phyloP scores from a whole-genome alignment of 2,888 invertebrate genomes.

The Phalera bucephala region DNA sequence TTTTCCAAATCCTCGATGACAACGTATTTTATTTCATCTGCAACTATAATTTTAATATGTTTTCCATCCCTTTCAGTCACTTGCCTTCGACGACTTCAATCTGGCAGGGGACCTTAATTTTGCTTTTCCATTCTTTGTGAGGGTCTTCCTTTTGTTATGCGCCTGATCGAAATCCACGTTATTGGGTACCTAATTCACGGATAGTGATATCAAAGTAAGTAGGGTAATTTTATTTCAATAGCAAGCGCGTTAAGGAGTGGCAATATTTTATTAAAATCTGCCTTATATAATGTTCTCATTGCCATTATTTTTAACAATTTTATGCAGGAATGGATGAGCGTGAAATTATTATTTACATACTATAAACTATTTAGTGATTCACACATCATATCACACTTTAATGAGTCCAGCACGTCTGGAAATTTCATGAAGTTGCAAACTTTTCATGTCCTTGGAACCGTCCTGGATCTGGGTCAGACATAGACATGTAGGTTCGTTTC shows the following conservation, averaged over 20 bases:
- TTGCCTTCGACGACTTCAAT: conserved; percentile 7
- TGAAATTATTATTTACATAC: too few relatives aligned
- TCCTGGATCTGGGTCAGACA: too few relatives aligned
- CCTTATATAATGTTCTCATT: not conserved
- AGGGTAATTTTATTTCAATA: conserved; percentile 4
- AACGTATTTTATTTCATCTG: too few relatives aligned
- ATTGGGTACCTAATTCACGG: conserved; percentile 11
- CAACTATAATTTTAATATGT: too few relatives aligned
- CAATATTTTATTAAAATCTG: not conserved
- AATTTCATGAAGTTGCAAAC: not conserved
- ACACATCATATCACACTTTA: not conserved
- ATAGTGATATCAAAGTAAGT: conserved; percentile 5
- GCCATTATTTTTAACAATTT: too few relatives aligned
- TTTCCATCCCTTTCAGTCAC: conserved; percentile 11
- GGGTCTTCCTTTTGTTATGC: conserved; percentile 14
- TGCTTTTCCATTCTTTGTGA: conserved; percentile 12
- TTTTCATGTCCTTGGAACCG: not conserved
- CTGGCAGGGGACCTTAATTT: conserved; percentile 6
- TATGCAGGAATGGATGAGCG: too few relatives aligned
- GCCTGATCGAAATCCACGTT: conserved; percentile 15
- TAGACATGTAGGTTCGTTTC: too few relatives aligned
- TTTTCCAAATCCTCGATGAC: too few relatives aligned
- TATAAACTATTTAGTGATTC: too few relatives aligned
- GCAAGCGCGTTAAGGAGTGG: too few relatives aligned
- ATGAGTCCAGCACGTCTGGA: not conserved